Evolutionary conservation across 2,797 vertebrate genomes (phyloP).

Genomic region (Simalia tracyae): DNA sequence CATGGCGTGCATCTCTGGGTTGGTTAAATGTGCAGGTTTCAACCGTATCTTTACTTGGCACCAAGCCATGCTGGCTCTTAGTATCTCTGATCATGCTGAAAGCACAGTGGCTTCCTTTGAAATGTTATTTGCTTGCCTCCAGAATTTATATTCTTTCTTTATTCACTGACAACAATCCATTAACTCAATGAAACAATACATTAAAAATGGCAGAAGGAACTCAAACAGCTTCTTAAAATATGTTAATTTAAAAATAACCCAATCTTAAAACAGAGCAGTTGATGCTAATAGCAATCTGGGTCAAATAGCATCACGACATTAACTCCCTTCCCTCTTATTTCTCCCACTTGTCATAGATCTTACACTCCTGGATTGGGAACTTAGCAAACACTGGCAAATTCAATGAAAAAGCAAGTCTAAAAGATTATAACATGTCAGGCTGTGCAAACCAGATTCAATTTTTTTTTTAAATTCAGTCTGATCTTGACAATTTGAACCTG

Average conservation of each 20-base stretch:
- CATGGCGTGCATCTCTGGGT: neutral
- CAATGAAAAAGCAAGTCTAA: neutral
- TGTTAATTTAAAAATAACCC: neutral
- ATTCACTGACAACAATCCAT: neutral
- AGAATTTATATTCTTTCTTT: neutral
- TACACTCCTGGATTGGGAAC: neutral
- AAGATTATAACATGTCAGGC: neutral
- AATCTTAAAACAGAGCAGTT: neutral
- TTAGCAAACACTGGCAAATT: neutral
- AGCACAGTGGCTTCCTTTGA: neutral
- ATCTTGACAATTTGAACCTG: neutral
- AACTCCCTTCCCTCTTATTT: neutral
- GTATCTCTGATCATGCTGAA: neutral
- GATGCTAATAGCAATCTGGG: neutral
- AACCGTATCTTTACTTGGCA: neutral
- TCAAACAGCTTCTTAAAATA: neutral
- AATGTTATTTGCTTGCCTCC: neutral
- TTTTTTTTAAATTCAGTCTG: neutral
- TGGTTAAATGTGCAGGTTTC: neutral
- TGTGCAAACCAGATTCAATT: neutral
- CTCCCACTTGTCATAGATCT: neutral
- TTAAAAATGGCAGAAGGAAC: neutral
- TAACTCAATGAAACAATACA: neutral
- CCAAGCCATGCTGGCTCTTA: neutral
- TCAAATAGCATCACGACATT: neutral